Base-by-base conservation (phyloP, 2,797 vertebrate genomes). In the Florisuga fusca region DNA sequence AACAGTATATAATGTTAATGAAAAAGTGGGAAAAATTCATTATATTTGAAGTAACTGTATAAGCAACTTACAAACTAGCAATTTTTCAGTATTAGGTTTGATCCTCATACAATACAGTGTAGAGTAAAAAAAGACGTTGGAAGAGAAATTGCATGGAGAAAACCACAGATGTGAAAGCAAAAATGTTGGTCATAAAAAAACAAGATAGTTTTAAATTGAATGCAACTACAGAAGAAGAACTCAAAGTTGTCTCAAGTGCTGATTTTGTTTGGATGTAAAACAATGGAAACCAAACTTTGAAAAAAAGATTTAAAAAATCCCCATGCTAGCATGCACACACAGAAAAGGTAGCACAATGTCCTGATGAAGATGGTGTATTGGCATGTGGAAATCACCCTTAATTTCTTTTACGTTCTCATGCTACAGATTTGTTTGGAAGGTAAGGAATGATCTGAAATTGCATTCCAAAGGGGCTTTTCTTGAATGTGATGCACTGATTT, bases 401-500 rank as follows among this genome's bases (percentile, higher is more conserved):
- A 90, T 87, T 94, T 94, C 77, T 97, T 36, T 89, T 97, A 90
- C 95, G 77, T 97, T 96, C 96, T 96, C 87, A 96, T 93, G 95
- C 55, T 94, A 87, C 86, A 89, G 95, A 59, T 93, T 73, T 81
- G 78, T 97, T 96, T 95, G 72, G 87, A 97, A 96, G 93, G 95
- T 95, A 88, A 97, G 94, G 94, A 96, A 82, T 96, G 89, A 90
- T 96, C 80, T 85, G 94, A 95, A 93, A 95, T 75, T 76, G 93
- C 94, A 95, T 97, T 97, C 97, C 95, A 94, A 93, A 95, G 94
- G 95, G 91, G 87, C 82, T 97, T 96, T 95, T 97, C 97, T 97
- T 98, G 97, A 97, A 97, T 95, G 96, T 97, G 96, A 98, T 98
- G 98, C 98, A 99, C 98, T 99, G 98, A 99, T 98, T 97, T 97